phyloP scores from a whole-genome alignment of 1,140 invertebrate species.

The Drosophila melanica region DNA sequence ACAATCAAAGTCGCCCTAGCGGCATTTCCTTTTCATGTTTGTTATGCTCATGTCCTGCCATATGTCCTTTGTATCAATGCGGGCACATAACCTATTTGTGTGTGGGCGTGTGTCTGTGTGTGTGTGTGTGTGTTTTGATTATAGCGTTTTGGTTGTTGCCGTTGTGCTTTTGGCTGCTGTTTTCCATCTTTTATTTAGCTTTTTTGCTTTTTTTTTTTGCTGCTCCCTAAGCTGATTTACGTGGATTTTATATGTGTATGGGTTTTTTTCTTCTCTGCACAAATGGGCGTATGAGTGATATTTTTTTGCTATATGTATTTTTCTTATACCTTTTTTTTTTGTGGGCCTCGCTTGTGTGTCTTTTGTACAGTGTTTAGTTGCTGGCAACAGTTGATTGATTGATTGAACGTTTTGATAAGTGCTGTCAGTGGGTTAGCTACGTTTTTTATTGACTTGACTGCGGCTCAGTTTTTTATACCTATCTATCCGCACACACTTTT shows the following conservation, averaged over 20 bases:
- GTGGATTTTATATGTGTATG: slow-evolving; percentile 54
- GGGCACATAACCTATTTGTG: slow-evolving; percentile 16
- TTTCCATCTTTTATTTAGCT: neutral
- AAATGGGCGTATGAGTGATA: slow-evolving; percentile 62
- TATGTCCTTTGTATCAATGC: slow-evolving; percentile 71
- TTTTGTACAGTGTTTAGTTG: slow-evolving; percentile 50
- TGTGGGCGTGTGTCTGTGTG: neutral
- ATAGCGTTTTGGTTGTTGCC: slow-evolving; percentile 35
- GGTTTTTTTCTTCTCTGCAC: slow-evolving; percentile 32
- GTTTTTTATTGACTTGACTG: slow-evolving; percentile 42
- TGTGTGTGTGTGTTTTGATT: slow-evolving; percentile 42
- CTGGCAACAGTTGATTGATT: slow-evolving; percentile 71
- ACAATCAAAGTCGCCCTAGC: neutral
- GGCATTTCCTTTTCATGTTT: slow-evolving; percentile 63
- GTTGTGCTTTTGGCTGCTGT: slow-evolving; percentile 23
- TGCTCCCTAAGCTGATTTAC: slow-evolving; percentile 68
- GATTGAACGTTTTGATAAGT: slow-evolving; percentile 76
- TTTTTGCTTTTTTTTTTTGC: slow-evolving; percentile 33
- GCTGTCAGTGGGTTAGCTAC: slow-evolving; percentile 67
- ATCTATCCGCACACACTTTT: neutral
- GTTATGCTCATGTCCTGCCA: slow-evolving; percentile 55
- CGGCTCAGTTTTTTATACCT: slow-evolving; percentile 15
- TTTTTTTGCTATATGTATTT: slow-evolving; percentile 22
- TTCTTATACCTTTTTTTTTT: neutral
- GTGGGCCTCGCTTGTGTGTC: slow-evolving; percentile 36